Evolutionary conservation across 2,888 invertebrate species (phyloP).

Genomic region (Gandaritis pyraliata): DNA sequence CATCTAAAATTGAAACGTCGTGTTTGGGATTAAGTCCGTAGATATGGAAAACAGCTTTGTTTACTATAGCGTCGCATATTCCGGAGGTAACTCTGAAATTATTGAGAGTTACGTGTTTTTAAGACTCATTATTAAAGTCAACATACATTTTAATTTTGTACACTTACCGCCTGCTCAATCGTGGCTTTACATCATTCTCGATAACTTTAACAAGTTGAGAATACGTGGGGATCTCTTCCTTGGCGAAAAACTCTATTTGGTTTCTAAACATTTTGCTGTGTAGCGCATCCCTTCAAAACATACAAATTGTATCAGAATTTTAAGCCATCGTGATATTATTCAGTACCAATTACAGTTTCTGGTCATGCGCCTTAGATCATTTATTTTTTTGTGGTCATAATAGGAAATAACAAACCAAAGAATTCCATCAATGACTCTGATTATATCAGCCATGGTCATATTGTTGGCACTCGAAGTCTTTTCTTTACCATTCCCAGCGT

Average conservation of each 20-base stretch:
- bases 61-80: conserved; percentile 79
- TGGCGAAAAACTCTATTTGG: conserved; percentile 68
- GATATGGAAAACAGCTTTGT: conserved; percentile 73
- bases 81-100: conserved; percentile 74
- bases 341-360: no score
- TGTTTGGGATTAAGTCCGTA: conserved; percentile 67
- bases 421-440: conserved; percentile 72
- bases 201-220: conserved; percentile 58
- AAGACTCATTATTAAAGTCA: not conserved
- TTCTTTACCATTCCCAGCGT: conserved; percentile 44
- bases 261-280: conserved; percentile 75
- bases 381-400: no score
- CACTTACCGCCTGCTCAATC: conserved; percentile 67
- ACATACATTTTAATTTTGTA: conserved; percentile 1
- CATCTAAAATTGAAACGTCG: conserved; percentile 60
- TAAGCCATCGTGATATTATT: not conserved
- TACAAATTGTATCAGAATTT: not conserved
- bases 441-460: conserved; percentile 64
- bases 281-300: conserved; percentile 66
- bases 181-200: conserved; percentile 54
- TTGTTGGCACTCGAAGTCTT: conserved; percentile 56
- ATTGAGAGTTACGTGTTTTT: not conserved
- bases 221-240: conserved; percentile 73
- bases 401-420: conserved; percentile 61
- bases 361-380: no score